phyloP scores from a whole-genome alignment of 2,797 vertebrate genomes.

The Heterohyrax brucei region DNA sequence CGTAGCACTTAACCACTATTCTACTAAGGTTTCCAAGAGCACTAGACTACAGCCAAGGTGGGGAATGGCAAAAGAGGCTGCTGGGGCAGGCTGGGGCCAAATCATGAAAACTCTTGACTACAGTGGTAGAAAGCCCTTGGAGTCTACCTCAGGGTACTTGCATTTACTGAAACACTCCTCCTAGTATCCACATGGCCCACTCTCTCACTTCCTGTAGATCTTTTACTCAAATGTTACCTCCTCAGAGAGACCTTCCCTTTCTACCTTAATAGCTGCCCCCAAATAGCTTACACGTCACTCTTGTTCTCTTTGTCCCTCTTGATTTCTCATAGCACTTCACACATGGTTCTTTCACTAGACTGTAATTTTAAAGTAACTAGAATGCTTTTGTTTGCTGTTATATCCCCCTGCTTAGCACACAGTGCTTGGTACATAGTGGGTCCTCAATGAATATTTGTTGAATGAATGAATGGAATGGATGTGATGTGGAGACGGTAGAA shows the following conservation, averaged over 20 bases:
- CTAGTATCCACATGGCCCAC: neutral
- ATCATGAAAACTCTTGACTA: neutral
- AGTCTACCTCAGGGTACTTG: neutral
- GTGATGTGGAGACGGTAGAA: neutral
- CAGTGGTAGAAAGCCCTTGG: neutral
- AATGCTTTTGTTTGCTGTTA: neutral
- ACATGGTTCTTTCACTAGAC: neutral
- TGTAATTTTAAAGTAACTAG: neutral
- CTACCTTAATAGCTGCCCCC: neutral
- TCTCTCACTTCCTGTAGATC: too few species aligned
- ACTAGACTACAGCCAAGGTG: neutral
- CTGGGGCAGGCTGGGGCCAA: neutral
- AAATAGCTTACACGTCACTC: neutral
- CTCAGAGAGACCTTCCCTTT: neutral
- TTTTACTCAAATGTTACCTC: neutral
- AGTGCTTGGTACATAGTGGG: neutral
- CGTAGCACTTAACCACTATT: too few species aligned
- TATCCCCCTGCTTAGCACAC: neutral
- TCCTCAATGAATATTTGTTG: constrained; percentile 33
- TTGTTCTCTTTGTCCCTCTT: neutral
- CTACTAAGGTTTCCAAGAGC: too few species aligned
- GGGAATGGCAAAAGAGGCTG: neutral
- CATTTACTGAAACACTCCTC: neutral
- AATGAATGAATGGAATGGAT: constrained; percentile 1
- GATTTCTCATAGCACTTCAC: neutral